Base-by-base conservation (phyloP, 2,888 invertebrate genomes). In the Zaprionus obscuricornis region DNA sequence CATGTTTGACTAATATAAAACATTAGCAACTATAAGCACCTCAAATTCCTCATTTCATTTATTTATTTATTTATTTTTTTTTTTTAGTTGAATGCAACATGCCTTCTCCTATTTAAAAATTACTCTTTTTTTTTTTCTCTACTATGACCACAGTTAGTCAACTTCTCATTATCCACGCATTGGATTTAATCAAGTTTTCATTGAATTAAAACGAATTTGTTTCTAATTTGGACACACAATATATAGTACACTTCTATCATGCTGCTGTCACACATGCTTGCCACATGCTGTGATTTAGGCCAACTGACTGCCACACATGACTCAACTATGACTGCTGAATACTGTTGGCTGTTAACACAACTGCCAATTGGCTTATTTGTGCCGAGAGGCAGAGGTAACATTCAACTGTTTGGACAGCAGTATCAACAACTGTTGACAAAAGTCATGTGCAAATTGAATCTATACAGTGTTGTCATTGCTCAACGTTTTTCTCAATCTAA, bases 161-260 rank as follows among this genome's bases (percentile, higher is more conserved):
- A 13, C 31, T 55, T 49, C 26, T 13, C 31, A 50, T 51, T 60
- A 66, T 39, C 29, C 40, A 11, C 16, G 24, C 49, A 57, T 59
- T 46, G 58, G 58, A 63, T 62, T 76, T 65, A 83, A 79, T 74
- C 72, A 72, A 72, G 62, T 54, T 47, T 65, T 64, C 64, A 83
- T 83, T 70, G 66, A 74, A 83, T 74, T 66, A 71, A 54, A 71
- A 59, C 69, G 72, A 76, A 81, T 76, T 72, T 70, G 62, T 65
- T 74, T 72, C 63, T 73, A 77, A 81, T 72, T 72, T 69, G 55
- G 39, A 52, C 63, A 18, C 45, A 42, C 39, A 26, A 40, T 37
- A 20, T 37, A 36, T 20, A n/a, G 26, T 29, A 47, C 40, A 46
- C 55, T n/a, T n/a, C n/a, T n/a, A n/a, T n/a, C n/a, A n/a, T n/a